Conservation (phyloP, 2,888 invertebrate species). For the Macropis europaea region DNA sequence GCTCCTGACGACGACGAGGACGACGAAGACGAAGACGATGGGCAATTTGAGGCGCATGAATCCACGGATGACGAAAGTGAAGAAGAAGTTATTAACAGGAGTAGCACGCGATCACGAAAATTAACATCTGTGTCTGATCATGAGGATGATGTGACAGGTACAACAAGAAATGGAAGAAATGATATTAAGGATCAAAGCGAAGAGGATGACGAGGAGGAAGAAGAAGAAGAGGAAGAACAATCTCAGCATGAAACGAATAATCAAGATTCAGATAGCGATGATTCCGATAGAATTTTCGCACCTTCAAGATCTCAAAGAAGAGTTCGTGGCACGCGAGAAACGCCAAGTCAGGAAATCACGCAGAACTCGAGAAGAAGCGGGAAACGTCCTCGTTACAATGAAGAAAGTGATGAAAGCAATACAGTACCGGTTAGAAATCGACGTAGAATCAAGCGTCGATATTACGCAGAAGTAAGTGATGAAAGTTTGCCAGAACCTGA, state of each 20-base stretch:
- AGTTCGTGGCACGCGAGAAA: conserved; percentile 48
- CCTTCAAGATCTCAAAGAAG: conserved; percentile 60
- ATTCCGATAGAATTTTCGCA: conserved; percentile 57
- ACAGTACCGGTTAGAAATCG: conserved; percentile 71
- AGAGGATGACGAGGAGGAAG: conserved; percentile 33
- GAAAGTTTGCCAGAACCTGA: conserved; percentile 74
- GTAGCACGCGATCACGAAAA: conserved; percentile 63
- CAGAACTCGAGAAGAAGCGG: conserved; percentile 63
- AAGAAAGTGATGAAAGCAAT: conserved; percentile 73
- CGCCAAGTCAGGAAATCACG: conserved; percentile 51
- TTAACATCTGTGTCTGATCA: conserved; percentile 39
- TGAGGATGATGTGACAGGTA: conserved; percentile 14
- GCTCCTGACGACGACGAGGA: conserved; percentile 63
- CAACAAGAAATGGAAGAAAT: conserved; percentile 37
- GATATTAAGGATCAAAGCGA: conserved; percentile 51
- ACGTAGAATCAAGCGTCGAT: conserved; percentile 72
- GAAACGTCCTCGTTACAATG: conserved; percentile 76
- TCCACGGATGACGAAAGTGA: conserved; percentile 69
- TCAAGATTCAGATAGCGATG: conserved; percentile 62
- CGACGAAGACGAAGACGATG: conserved; percentile 57
- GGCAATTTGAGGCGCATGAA: conserved; percentile 52
- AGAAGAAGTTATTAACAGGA: conserved; percentile 64
- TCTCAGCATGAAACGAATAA: conserved; percentile 49
- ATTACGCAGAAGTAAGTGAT: conserved; percentile 77
- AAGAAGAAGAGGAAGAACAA: conserved; percentile 46